phyloP scores from a whole-genome alignment of 2,888 invertebrate genomes.

The Acronicta alni region DNA sequence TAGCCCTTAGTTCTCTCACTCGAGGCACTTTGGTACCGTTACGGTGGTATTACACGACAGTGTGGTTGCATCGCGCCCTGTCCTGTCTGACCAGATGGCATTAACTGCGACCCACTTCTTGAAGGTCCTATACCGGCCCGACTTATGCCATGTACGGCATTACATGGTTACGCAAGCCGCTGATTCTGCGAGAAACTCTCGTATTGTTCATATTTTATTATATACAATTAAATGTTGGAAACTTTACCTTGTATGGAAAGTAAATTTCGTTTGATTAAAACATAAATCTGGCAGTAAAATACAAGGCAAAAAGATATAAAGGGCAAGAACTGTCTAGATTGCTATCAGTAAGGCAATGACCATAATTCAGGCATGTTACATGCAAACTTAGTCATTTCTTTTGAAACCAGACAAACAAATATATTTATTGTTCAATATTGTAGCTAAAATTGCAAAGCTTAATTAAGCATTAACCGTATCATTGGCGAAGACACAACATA shows the following conservation, averaged over 20 bases:
- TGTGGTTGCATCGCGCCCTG: constrained; percentile 74
- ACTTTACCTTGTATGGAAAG: constrained; percentile 40
- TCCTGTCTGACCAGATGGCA: constrained; percentile 84
- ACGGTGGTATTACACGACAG: constrained; percentile 71
- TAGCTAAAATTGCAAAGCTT: constrained; percentile 33
- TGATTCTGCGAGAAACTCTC: constrained; percentile 55
- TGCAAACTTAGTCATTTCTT: constrained; percentile 22
- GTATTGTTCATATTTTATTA: constrained; percentile 59
- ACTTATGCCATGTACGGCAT: constrained; percentile 78
- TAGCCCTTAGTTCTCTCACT: constrained; percentile 61
- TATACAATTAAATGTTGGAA: constrained; percentile 49
- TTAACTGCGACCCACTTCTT: constrained; percentile 83
- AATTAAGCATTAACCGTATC: constrained; percentile 55
- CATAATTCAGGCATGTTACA: constrained; percentile 35
- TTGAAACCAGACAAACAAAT: constrained; percentile 12
- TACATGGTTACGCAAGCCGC: constrained; percentile 80
- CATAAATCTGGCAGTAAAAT: constrained; percentile 48
- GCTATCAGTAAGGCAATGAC: constrained; percentile 37
- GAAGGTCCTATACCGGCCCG: constrained; percentile 81
- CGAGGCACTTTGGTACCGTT: constrained; percentile 69
- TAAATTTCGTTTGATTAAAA: constrained; percentile 57
- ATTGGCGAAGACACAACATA: constrained; percentile 53
- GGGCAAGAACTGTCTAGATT: constrained; percentile 41
- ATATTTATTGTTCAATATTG: constrained; percentile 21
- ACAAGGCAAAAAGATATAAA: constrained; percentile 41